Base-by-base conservation (phyloP, 2,888 invertebrate species). In the Pseudanteris insignis region DNA sequence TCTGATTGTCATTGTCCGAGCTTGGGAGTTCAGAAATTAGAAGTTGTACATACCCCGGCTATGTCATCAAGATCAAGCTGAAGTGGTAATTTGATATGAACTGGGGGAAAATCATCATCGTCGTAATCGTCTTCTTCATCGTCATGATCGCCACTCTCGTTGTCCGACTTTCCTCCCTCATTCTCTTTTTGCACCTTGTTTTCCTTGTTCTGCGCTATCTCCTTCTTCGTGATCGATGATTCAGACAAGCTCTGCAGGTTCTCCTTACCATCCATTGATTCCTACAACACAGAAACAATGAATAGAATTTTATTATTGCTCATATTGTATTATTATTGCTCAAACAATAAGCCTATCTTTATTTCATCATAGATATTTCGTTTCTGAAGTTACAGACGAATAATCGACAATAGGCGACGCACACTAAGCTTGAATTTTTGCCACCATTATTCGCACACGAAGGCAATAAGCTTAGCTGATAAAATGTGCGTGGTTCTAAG, bases 41-140 rank as follows among this genome's bases (percentile, higher is more conserved):
- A n/a, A n/a, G n/a, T n/a, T n/a, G n/a, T 21, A 30, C 12, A 67
- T 67, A 77, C 90, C 29, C 90, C 89, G 15, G 91, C 90, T 57
- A 92, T 83, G 63, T 92, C 91, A 71, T 92, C 91, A 60, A 92
- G 86, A 81, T 92, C 90, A 74, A 93, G 85, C 78, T 91, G 90
- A 53, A 92, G 84, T 55, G 92, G 92, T 76, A 92, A 81, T 78
- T 89, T 90, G 75, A 89, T 85, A 70, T 86, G 85, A 81, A 86
- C 76, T 80, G 88, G 82, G 18, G 81, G 79, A 46, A 76, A 76
- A 41, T 75, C 77, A 48, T 80, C 78, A 33, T 81, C 81, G 21
- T 77, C 75, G 34, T 84, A 79, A 63, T 83, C 81, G 66, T 84
- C 81, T 59, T 87, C 86, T 1, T 79, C 74, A 7, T 78, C 75